Conservation (phyloP, 2,113 vertebrate genomes). For the Taurulus bubalis region DNA sequence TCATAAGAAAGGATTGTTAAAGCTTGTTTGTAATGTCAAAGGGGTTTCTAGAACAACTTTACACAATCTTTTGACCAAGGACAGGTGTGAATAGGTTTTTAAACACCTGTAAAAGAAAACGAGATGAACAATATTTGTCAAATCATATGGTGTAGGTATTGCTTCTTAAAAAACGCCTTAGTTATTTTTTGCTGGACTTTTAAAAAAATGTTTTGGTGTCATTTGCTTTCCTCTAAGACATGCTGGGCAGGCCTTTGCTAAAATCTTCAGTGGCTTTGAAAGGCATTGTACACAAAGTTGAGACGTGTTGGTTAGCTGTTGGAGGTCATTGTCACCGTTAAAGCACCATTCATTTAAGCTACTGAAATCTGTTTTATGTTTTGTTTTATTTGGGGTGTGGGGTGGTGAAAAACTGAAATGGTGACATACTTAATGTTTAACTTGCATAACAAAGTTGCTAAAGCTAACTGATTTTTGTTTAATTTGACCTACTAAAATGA, state of each 20-base stretch:
- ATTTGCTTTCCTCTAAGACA: conserved; percentile 91
- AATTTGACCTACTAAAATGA: conserved; percentile 85
- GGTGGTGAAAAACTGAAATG: conserved; percentile 66
- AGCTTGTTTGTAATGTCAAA: conserved; percentile 85
- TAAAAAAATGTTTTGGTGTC: conserved; percentile 86
- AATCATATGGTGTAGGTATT: conserved; percentile 89
- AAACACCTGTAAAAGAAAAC: conserved; percentile 74
- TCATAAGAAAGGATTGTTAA: conserved; percentile 85
- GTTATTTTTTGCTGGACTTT: conserved; percentile 89
- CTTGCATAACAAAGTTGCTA: conserved; percentile 71
- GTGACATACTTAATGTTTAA: conserved; percentile 71
- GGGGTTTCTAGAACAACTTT: conserved; percentile 85
- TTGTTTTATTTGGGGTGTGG: conserved; percentile 69
- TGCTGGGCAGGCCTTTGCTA: conserved; percentile 82
- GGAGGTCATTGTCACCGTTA: conserved; percentile 82
- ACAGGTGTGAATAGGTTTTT: conserved; percentile 75
- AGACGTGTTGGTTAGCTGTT: conserved; percentile 76
- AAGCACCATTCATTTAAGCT: conserved; percentile 90
- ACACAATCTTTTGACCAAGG: conserved; percentile 79
- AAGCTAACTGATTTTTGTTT: conserved; percentile 72
- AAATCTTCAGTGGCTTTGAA: conserved; percentile 84
- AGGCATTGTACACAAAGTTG: conserved; percentile 83
- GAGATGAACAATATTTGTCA: conserved; percentile 84
- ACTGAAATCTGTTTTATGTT: conserved; percentile 83
- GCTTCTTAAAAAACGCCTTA: conserved; percentile 88